A percentile compares a stretch with the other conserved stretches of the same genome.
Evolutionary conservation across 2,113 vertebrate species (phyloP).

Genomic region (Pongo abelii): DNA sequence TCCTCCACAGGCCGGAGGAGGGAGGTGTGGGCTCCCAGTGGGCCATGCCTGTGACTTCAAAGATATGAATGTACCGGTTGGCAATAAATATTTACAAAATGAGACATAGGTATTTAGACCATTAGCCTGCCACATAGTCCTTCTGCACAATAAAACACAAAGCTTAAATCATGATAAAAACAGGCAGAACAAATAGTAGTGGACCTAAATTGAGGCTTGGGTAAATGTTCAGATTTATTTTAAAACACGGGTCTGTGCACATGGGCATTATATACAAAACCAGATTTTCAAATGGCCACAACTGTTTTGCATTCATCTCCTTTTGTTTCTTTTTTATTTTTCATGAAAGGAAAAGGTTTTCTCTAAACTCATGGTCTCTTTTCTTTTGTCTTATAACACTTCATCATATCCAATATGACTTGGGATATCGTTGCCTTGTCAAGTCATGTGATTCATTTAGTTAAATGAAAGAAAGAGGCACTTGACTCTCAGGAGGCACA

Average conservation of each 20-base stretch:
- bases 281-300: slow-evolving; percentile 36
- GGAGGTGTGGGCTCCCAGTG: slow-evolving; percentile 44
- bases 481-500: not conserved
- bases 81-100: slow-evolving; percentile 87
- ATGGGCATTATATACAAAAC: not conserved
- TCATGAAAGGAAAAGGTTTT: not conserved
- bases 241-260: slow-evolving; percentile 70
- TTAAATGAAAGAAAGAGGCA: slow-evolving; percentile 66
- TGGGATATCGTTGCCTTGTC: slow-evolving; percentile 47
- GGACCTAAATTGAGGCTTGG: slow-evolving; percentile 72
- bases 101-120: slow-evolving; percentile 79
- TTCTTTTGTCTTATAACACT: slow-evolving; percentile 53
- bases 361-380: not conserved
- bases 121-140: slow-evolving; percentile 77
- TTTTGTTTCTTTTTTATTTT: slow-evolving; percentile 54
- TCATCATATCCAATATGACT: slow-evolving; percentile 57
- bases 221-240: slow-evolving; percentile 59
- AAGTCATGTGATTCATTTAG: slow-evolving; percentile 55
- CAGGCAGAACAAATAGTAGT: slow-evolving; percentile 79
- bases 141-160: slow-evolving; percentile 77
- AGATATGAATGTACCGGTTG: slow-evolving; percentile 75
- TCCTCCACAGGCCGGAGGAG: slow-evolving; percentile 51
- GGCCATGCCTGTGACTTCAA: slow-evolving; percentile 79
- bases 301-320: slow-evolving; percentile 65
- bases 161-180: slow-evolving; percentile 80